A percentile compares a stretch with the other conserved stretches of the same genome.
phyloP scores from a whole-genome alignment of 2,113 vertebrate genomes.

The Sorex fumeus region DNA sequence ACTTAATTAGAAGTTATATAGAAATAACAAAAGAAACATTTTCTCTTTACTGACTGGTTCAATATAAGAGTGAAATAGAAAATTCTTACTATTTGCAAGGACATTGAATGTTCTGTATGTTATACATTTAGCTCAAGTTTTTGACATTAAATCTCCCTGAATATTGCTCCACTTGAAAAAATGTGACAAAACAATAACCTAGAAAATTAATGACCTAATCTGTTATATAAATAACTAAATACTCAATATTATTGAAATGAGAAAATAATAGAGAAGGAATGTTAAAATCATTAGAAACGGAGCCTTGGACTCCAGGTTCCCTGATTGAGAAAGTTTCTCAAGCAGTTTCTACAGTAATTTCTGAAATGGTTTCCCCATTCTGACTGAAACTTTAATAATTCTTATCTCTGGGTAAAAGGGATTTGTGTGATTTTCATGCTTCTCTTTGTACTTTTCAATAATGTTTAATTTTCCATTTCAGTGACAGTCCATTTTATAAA shows the following conservation, averaged over 20 bases:
- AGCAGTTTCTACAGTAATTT: constrained; percentile 13
- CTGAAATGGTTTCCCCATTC: constrained; percentile 12
- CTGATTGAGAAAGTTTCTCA: constrained; percentile 37
- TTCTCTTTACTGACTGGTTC: neutral
- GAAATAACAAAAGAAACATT: constrained; percentile 50
- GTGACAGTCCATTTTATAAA: constrained; percentile 58
- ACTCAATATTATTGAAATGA: constrained; percentile 1
- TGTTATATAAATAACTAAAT: constrained; percentile 36
- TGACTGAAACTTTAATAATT: constrained; percentile 57
- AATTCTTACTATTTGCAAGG: neutral
- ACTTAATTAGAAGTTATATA: constrained; percentile 39
- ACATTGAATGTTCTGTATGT: neutral
- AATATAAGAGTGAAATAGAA: neutral
- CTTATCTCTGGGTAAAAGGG: constrained; percentile 49
- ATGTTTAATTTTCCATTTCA: constrained; percentile 72
- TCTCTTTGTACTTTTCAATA: constrained; percentile 64
- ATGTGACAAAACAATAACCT: constrained; percentile 22
- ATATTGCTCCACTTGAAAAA: neutral
- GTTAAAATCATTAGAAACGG: neutral
- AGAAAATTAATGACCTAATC: neutral
- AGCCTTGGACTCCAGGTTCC: neutral
- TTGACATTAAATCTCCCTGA: neutral
- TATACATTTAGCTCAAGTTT: constrained; percentile 18
- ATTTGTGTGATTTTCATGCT: constrained; percentile 59
- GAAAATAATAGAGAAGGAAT: neutral